Evolutionary conservation across 1,140 invertebrate species (phyloP).

Genomic region (Drosophila kikkawai): DNA sequence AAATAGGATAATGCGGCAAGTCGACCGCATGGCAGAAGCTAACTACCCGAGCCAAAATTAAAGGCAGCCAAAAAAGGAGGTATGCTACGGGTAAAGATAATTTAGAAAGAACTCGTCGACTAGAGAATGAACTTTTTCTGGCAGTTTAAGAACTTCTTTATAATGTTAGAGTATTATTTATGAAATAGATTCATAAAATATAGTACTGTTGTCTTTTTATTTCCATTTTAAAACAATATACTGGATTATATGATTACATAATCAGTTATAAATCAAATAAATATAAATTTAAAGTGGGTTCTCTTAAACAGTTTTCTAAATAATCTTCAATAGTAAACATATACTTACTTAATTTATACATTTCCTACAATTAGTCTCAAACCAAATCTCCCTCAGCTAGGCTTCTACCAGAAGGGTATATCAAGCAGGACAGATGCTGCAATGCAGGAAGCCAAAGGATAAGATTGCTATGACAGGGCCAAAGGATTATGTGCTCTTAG

Average conservation of each 20-base stretch:
- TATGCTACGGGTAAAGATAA: background rate
- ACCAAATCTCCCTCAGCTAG: background rate
- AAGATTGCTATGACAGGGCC: conserved; percentile 41
- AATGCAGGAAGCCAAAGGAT: conserved; percentile 17
- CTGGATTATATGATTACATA: too few species aligned
- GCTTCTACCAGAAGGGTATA: conserved; percentile 14
- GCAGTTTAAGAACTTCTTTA: background rate
- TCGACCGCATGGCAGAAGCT: conserved; percentile 65
- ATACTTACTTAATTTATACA: background rate
- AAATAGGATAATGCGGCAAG: conserved; percentile 81
- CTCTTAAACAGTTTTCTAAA: background rate
- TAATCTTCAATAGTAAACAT: background rate
- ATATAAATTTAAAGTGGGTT: background rate
- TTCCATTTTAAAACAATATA: background rate
- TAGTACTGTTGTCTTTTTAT: too few species aligned
- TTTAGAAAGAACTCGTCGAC: background rate
- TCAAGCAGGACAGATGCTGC: conserved; percentile 27
- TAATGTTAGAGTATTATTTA: too few species aligned
- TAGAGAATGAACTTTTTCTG: background rate
- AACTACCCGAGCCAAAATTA: conserved; percentile 26
- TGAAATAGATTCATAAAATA: rapidly evolving
- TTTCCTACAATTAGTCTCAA: background rate
- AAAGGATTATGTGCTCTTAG: conserved; percentile 67
- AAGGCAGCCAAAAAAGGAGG: conserved; percentile 12
- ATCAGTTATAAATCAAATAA: background rate